A percentile compares a stretch with the other conserved stretches of the same genome.
These are phyloP conservation scores for Bryconaethiops microstoma DNA, from an alignment of 2,797 vertebrate genomes.

Conservation along the genomic window DNA sequence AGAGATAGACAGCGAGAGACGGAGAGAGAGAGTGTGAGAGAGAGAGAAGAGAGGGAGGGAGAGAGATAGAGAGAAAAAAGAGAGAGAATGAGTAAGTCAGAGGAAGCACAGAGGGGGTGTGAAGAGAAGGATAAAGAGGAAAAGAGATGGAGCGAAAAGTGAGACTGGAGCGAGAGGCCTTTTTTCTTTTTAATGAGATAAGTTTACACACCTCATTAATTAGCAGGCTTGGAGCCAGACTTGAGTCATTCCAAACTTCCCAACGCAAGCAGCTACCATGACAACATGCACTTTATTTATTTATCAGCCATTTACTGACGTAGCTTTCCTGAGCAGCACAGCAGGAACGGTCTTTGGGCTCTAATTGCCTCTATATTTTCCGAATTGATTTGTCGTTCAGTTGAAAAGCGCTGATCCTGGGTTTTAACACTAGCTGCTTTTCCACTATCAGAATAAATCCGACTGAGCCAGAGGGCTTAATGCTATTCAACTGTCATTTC, in stretches of 20 bases:
- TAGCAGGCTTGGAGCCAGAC: conserved; percentile 69
- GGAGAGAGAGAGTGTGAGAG: background rate
- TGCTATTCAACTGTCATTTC: conserved; percentile 1
- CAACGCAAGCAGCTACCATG: conserved; percentile 41
- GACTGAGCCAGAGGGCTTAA: background rate
- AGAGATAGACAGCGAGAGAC: background rate
- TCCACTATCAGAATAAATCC: conserved; percentile 1
- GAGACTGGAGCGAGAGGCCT: conserved; percentile 30
- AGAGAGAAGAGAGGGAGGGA: background rate
- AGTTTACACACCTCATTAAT: conserved; percentile 79
- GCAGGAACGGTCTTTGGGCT: conserved; percentile 41
- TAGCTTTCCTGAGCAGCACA: conserved; percentile 20
- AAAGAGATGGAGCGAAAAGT: conserved; percentile 38
- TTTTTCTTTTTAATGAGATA: conserved; percentile 72
- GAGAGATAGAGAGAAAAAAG: background rate
- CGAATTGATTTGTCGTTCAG: conserved; percentile 75
- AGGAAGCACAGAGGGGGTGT: conserved; percentile 30
- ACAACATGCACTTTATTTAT: conserved; percentile 46
- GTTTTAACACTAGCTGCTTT: conserved; percentile 31
- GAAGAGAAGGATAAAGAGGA: conserved; percentile 24
- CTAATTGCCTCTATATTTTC: conserved; percentile 80
- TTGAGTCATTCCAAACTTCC: conserved; percentile 61
- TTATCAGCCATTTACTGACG: conserved; percentile 44
- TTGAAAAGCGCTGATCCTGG: conserved; percentile 51
- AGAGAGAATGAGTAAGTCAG: conserved; percentile 8